Base-by-base conservation (phyloP, 37 sponge, comb jelly and placozoan genomes). In the Cladorhizidae sp. region DNA sequence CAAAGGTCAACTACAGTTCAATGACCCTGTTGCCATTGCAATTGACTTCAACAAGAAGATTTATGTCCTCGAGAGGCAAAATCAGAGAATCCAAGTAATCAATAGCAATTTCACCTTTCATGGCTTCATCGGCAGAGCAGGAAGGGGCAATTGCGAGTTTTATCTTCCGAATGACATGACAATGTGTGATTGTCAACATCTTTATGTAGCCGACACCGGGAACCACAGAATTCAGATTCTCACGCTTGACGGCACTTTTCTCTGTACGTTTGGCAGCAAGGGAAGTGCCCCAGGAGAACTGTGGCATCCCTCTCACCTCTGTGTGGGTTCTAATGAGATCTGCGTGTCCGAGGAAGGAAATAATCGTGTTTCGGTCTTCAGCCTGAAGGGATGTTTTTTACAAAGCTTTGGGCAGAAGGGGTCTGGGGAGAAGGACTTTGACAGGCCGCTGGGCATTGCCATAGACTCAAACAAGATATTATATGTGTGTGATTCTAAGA, bases 401-500 rank as follows among this genome's bases (percentile, higher is more conserved):
- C 42, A 62, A 31, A 28, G 79, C 31, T 78, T 86, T 78, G 86
- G 86, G 23, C 58, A 37, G 22, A 72, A 63, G 65, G 86, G 86
- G 14, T 33, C 51, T 28, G 86, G 79, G 0, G 50, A 43, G 29
- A 79, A 79, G 64, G 62, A 86, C 52, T 49, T 86, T 32, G 35
- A 62, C 7, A 17, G 41, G 22, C 86, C 86, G 20, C 38, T 68
- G 23, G 86, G 80, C 12, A 28, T 86, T 31, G 80, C 86, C 17
- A 45, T 86, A 23, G 86, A 79, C 50, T 50, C 25, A 0, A 71
- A 86, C 31, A 72, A 62, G 21, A 49, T 70, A 0, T 39, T 86
- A n/a, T 86, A 78, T 71, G 73, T 86, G 28, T 50, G 70, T 86
- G 86, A 86, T 38, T 73, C 26, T 64, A 79, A 62, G 0, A 86